Evolutionary conservation across 2,113 vertebrate species (phyloP).

Genomic region (Podarcis raffonei): DNA sequence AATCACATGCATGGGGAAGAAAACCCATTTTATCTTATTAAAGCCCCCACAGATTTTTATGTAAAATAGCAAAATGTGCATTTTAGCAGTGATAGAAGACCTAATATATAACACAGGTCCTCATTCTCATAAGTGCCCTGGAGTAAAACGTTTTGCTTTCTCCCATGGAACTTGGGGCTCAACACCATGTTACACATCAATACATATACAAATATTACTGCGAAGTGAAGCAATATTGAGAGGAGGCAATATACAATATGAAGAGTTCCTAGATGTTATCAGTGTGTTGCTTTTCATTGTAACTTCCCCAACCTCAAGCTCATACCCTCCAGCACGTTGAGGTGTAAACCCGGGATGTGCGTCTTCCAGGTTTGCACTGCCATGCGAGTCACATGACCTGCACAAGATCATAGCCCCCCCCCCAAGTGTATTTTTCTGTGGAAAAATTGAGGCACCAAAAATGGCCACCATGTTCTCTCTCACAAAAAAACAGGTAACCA

Average conservation of each 20-base stretch:
- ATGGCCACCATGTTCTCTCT: no score
- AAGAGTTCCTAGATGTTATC: no score
- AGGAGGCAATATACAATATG: background rate
- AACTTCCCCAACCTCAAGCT: no score
- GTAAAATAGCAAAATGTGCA: background rate
- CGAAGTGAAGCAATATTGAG: background rate
- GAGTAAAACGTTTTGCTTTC: background rate
- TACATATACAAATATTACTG: background rate
- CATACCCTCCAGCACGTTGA: no score
- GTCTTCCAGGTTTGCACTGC: no score
- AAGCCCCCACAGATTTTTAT: conserved; percentile 19
- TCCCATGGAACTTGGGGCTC: background rate
- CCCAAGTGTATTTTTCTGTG: no score
- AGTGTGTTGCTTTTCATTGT: no score
- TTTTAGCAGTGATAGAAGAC: background rate
- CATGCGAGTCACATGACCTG: no score
- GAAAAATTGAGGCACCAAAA: no score
- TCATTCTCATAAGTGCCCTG: background rate
- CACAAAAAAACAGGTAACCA: no score
- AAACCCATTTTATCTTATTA: conserved; percentile 44
- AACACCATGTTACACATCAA: background rate
- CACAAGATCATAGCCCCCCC: no score
- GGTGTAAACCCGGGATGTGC: no score
- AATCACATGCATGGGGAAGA: conserved; percentile 33
- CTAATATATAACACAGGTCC: background rate